These are phyloP conservation scores for Valencia hispanica DNA, from an alignment of 2,797 vertebrate genomes.

Conservation along the genomic window DNA sequence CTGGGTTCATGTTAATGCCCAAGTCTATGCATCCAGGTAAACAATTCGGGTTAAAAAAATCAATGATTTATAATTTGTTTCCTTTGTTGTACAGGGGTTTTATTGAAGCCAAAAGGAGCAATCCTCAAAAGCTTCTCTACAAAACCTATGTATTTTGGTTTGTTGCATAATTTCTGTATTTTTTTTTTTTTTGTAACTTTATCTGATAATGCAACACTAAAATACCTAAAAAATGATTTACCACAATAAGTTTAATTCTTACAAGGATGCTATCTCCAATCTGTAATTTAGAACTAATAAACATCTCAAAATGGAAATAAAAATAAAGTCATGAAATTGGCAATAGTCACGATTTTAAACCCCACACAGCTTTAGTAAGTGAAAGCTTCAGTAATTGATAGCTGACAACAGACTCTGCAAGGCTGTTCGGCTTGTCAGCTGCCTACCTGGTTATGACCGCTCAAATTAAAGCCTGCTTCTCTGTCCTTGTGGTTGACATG, in stretches of 20 bases:
- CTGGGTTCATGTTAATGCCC: slow-evolving; percentile 5
- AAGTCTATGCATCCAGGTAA: neutral
- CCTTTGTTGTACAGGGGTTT: no score
- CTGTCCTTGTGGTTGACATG: slow-evolving; percentile 45
- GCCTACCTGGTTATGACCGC: slow-evolving; percentile 21
- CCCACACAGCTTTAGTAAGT: slow-evolving; percentile 27
- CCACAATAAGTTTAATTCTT: slow-evolving; percentile 11
- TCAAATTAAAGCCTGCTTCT: slow-evolving; percentile 21
- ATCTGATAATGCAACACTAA: neutral
- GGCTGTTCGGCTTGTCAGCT: slow-evolving; percentile 29
- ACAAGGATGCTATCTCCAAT: neutral
- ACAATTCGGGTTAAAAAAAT: slow-evolving; percentile 28
- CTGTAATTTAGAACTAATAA: slow-evolving; percentile 1
- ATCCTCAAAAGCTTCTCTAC: no score
- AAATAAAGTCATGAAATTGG: slow-evolving; percentile 3
- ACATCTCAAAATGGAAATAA: slow-evolving; percentile 7
- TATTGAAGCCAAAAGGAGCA: no score
- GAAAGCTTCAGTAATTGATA: slow-evolving; percentile 34
- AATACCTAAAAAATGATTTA: slow-evolving; percentile 20
- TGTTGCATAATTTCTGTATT: no score
- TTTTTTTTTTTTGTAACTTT: no score
- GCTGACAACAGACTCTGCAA: slow-evolving; percentile 21
- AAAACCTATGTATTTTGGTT: no score
- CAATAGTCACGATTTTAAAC: slow-evolving; percentile 2
- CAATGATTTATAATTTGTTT: no score